These are phyloP conservation scores for Anthophora plumipes DNA, from an alignment of 2,888 invertebrate genomes.

Conservation along the genomic window DNA sequence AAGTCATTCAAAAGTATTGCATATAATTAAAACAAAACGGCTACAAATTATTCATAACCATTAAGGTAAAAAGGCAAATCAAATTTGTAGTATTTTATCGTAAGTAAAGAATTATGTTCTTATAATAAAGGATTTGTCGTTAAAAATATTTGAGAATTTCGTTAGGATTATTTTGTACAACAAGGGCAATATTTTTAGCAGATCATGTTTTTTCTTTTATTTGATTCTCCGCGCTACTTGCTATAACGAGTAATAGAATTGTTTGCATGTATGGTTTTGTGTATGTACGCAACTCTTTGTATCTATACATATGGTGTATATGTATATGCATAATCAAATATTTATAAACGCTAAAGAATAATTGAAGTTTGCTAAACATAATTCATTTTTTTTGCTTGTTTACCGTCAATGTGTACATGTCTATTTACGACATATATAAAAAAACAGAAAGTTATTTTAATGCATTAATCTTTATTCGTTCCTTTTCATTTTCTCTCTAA, in stretches of 20 bases:
- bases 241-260: slow-evolving; percentile 75
- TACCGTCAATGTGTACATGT: slow-evolving; percentile 21
- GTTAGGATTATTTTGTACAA: slow-evolving; percentile 28
- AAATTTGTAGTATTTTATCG: slow-evolving; percentile 27
- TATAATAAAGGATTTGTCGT: neutral
- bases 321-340: slow-evolving; percentile 74
- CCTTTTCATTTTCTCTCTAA: slow-evolving; percentile 46
- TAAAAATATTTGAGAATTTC: neutral
- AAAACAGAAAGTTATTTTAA: slow-evolving; percentile 37
- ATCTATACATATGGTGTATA: slow-evolving; percentile 70
- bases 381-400: slow-evolving; percentile 44
- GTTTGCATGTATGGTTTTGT: slow-evolving; percentile 73
- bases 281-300: slow-evolving; percentile 68
- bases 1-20: neutral
- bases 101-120: neutral
- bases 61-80: slow-evolving; percentile 8
- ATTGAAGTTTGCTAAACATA: slow-evolving; percentile 52
- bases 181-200: slow-evolving; percentile 49
- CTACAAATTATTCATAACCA: too few species aligned
- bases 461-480: neutral
- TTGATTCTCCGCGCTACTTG: slow-evolving; percentile 77
- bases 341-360: slow-evolving; percentile 77
- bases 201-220: slow-evolving; percentile 73
- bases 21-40: neutral
- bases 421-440: slow-evolving; percentile 33